Evolutionary conservation across 92 coral and sea anemone species (phyloP).

Genomic region (Phymanthus crucifer): DNA sequence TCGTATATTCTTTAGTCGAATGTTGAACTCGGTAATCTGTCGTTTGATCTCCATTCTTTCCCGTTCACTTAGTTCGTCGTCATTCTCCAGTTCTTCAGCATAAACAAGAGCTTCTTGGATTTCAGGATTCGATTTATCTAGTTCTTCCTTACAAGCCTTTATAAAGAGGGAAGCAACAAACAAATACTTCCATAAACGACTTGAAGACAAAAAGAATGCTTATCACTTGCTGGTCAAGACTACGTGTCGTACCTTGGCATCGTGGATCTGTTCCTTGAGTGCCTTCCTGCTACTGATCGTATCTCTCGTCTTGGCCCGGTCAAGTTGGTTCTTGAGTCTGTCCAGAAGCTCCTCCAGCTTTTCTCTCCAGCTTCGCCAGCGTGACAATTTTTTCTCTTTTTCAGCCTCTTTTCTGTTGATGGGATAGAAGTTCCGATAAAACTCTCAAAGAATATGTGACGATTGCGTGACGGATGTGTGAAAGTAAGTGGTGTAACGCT

Average conservation of each 20-base stretch:
- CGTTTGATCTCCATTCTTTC: conserved; percentile 43
- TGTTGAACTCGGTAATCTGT: conserved; percentile 33
- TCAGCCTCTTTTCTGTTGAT: conserved; percentile 20
- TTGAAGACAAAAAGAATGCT: too few species aligned
- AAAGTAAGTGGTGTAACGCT: too few species aligned
- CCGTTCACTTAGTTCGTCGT: conserved; percentile 43
- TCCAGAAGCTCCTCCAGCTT: conserved; percentile 34
- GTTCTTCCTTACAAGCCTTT: conserved; percentile 44
- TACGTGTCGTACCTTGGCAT: conserved; percentile 20
- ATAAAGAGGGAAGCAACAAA: background rate
- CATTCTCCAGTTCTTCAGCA: conserved; percentile 40
- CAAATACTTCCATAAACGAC: too few species aligned
- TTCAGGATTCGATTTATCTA: conserved; percentile 42
- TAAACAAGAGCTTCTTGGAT: conserved; percentile 42
- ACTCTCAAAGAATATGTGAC: background rate
- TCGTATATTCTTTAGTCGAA: conserved; percentile 30
- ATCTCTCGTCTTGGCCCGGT: conserved; percentile 23
- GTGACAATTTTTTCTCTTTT: conserved; percentile 25
- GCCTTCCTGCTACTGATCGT: conserved; percentile 25
- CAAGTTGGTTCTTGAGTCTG: conserved; percentile 17
- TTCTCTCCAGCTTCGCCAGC: conserved; percentile 27
- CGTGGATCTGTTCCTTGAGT: conserved; percentile 26
- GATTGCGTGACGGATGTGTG: background rate
- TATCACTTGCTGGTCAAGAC: too few species aligned
- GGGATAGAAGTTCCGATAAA: background rate